A percentile compares a stretch with the other conserved stretches of the same genome.
Evolutionary conservation across 2,797 vertebrate genomes (phyloP).

Genomic region (Danio albolineatus): DNA sequence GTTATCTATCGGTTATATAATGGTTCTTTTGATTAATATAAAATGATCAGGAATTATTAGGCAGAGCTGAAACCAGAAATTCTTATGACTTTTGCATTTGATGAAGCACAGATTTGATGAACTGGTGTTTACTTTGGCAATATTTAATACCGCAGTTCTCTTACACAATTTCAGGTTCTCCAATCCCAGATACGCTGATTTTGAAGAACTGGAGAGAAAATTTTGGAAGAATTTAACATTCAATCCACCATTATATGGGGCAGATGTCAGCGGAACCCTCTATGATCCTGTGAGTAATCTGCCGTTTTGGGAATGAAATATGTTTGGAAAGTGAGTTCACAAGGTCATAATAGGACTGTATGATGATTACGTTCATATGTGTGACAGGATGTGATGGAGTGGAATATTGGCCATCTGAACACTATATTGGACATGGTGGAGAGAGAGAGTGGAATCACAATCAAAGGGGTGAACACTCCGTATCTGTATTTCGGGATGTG

Average conservation of each 20-base stretch:
- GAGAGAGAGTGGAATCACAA: constrained; percentile 91
- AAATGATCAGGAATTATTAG: too few relatives aligned
- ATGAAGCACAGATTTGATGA: too few relatives aligned
- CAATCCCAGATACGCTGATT: constrained; percentile 89
- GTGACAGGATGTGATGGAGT: constrained; percentile 86
- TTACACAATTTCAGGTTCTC: constrained; percentile 81
- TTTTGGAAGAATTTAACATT: constrained; percentile 98
- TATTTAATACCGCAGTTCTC: not conserved
- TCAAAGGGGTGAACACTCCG: constrained; percentile 94
- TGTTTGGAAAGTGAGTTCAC: not conserved
- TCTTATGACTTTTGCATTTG: too few relatives aligned
- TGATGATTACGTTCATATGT: not conserved
- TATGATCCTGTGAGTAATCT: constrained; percentile 87
- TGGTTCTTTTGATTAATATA: too few relatives aligned
- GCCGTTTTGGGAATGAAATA: not conserved
- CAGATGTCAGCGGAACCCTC: constrained; percentile 92
- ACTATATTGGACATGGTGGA: constrained; percentile 94
- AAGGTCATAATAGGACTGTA: not conserved
- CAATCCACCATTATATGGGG: constrained; percentile 94
- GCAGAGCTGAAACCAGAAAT: too few relatives aligned
- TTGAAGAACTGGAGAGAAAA: constrained; percentile 95
- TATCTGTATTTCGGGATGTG: constrained; percentile 98
- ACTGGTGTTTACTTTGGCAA: not conserved
- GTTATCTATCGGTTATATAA: too few relatives aligned
- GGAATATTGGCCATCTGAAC: constrained; percentile 93